Percentiles rank a stretch among this genome's conserved stretches.
phyloP scores from a whole-genome alignment of 2,113 vertebrate species.

The Malurus cyaneus region DNA sequence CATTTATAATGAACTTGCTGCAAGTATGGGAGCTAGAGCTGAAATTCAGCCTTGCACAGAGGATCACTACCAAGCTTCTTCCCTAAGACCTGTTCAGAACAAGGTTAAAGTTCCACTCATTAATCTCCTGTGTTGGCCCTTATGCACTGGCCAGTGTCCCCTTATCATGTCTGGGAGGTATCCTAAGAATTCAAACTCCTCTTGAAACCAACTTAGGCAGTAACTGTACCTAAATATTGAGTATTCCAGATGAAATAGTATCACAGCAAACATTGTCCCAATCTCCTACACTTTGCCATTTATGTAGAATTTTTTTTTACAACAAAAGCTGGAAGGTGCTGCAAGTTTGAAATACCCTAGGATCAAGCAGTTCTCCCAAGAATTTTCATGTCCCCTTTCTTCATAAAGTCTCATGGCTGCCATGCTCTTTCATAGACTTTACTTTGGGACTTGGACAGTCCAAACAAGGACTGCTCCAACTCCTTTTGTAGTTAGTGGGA shows the following conservation, averaged over 20 bases:
- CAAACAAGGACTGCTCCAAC: not conserved
- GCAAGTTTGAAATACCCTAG: not conserved
- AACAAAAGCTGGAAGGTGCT: not conserved
- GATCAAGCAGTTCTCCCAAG: not conserved
- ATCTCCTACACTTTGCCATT: not conserved
- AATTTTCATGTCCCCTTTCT: not conserved
- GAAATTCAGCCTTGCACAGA: not conserved
- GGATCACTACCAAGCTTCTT: not conserved
- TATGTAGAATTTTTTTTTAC: not conserved
- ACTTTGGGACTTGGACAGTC: not conserved
- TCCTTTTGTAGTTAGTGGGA: not conserved
- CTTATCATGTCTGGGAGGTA: not conserved
- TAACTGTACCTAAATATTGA: not conserved
- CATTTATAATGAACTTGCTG: not conserved
- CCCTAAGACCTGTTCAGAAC: not conserved
- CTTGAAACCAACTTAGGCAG: not conserved
- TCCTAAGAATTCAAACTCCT: not conserved
- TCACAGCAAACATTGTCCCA: accelerated
- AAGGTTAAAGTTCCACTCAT: not conserved
- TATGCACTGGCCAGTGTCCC: not conserved
- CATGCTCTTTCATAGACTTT: not conserved
- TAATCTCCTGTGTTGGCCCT: not conserved
- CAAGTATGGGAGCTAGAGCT: not conserved
- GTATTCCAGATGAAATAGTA: not conserved
- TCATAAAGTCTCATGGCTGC: not conserved